phyloP scores from a whole-genome alignment of 1,140 invertebrate species.

The Lutraria rhynchaena region DNA sequence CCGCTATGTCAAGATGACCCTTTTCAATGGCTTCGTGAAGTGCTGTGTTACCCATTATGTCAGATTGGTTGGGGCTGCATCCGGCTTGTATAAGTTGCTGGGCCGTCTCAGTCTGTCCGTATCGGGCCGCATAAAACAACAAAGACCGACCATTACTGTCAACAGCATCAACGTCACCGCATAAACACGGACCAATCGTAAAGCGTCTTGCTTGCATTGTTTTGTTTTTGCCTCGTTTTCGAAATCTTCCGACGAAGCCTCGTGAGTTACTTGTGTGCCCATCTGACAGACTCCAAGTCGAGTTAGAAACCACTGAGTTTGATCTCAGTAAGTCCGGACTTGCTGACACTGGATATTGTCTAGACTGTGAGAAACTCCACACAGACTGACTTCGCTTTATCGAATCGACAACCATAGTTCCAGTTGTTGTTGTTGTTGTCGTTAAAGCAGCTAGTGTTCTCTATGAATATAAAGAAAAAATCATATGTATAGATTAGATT shows the following conservation, averaged over 20 bases:
- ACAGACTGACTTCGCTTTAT: conserved; percentile 46
- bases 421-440: no score
- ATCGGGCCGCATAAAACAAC: conserved; percentile 57
- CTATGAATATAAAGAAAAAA: no score
- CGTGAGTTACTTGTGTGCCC: neutral
- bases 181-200: conserved; percentile 18
- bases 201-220: neutral
- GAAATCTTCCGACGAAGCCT: conserved; percentile 25
- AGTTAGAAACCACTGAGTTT: neutral
- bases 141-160: conserved; percentile 45
- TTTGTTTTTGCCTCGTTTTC: conserved; percentile 14
- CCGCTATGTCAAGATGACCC: conserved; percentile 49
- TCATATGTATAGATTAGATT: no score
- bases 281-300: conserved; percentile 1
- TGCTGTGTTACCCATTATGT: conserved; percentile 37
- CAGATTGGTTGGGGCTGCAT: conserved; percentile 51
- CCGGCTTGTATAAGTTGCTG: conserved; percentile 49
- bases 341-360: neutral
- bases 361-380: neutral
- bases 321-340: neutral
- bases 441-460: no score
- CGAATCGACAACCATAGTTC: conserved; percentile 26
- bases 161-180: conserved; percentile 46
- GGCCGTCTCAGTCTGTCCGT: conserved; percentile 54
- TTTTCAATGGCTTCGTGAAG: conserved; percentile 60